Conservation (phyloP, 1,140 invertebrate species). For the Rhopalosiphum padi region DNA sequence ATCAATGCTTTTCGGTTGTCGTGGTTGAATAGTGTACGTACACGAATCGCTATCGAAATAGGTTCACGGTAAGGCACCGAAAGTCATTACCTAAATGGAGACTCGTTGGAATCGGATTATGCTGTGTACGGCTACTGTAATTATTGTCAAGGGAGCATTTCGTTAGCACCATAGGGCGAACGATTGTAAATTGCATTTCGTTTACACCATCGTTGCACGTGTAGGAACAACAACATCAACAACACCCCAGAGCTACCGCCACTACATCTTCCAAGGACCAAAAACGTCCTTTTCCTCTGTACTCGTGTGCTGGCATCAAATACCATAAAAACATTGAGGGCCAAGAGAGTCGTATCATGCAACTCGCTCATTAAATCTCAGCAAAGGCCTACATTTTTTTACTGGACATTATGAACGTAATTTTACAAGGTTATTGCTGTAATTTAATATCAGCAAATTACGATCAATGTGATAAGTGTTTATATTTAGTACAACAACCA, state of each 20-base stretch:
- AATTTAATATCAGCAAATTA: neutral
- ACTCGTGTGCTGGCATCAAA: neutral
- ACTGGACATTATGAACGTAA: neutral
- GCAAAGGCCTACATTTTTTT: neutral
- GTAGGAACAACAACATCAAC: neutral
- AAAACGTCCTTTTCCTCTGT: slow-evolving; percentile 20
- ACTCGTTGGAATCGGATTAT: slow-evolving; percentile 48
- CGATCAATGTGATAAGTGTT: neutral
- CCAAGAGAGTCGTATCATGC: neutral
- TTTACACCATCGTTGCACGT: neutral
- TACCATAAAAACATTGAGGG: neutral
- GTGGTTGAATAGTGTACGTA: neutral
- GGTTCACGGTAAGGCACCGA: neutral
- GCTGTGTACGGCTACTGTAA: slow-evolving; percentile 17
- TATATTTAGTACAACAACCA: neutral
- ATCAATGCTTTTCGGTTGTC: neutral
- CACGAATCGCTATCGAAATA: neutral
- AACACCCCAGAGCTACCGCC: slow-evolving; percentile 18
- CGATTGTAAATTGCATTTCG: slow-evolving; percentile 42
- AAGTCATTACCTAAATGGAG: slow-evolving; percentile 54
- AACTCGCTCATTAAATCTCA: slow-evolving; percentile 17
- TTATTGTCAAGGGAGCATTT: slow-evolving; percentile 48
- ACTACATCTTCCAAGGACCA: neutral
- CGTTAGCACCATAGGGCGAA: slow-evolving; percentile 41
- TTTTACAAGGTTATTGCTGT: neutral